Evolutionary conservation across 2,113 vertebrate genomes (phyloP), one percentile per base, ranked within the genome.

Genomic region (Paramisgurnus dabryanus): DNA sequence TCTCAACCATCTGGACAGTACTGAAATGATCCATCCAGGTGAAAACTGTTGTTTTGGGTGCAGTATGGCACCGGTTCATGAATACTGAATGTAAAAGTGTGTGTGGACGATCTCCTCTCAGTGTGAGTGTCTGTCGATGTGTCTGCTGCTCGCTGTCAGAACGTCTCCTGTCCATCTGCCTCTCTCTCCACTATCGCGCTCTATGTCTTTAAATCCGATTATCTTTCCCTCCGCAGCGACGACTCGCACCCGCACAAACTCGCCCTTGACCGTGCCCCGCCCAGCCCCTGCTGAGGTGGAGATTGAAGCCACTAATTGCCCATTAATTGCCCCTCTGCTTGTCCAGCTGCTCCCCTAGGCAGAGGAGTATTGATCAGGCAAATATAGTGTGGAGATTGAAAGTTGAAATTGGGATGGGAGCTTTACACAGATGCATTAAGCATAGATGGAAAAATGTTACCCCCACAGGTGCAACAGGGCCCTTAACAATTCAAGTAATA

Each of bases 191-290:
- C 65, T 41, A 86, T 67, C 81, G 82, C 77, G 84, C 84, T 84
- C 79, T 87, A 85, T 86, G 87, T 50, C 73, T 90, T 82, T 85
- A 93, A 93, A 92, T 93, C 89, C 86, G 88, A 94, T 93, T 93
- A 93, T 86, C 87, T 82, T 75, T 86, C 80, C 85, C 78, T 86
- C 85, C 40, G 74, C 85, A 83, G 83, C 87, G 90, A 91, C 91
- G 78, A 83, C 91, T 90, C 88, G 87, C 70, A 75, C 63, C 63
- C 71, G 67, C 18, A 43, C 81, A 82, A 86, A 80, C 64, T 74
- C 7, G 40, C 66, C 79, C 79, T 80, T 64, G 69, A 72, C 80
- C 78, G 79, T 75, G 45, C 78, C 50, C 78, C 83, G 86, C 58
- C 74, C 50, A 6, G 63, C 49, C 63, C 76, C 83, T 45, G 53